Conservation (phyloP, 1,140 invertebrate species). For the Drosophila paulistorum region DNA sequence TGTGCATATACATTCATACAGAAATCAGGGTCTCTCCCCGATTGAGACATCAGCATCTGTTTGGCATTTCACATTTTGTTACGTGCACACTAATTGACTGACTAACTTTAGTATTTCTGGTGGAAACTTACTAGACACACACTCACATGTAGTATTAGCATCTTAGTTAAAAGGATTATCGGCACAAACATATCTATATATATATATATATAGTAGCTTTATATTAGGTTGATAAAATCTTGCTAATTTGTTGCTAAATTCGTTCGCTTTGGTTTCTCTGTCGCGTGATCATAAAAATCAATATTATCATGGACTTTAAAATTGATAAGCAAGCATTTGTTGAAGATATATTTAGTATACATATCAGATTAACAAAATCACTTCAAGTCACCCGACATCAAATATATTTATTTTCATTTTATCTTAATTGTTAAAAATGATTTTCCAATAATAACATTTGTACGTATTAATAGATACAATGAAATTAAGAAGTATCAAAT, state of each 20-base stretch:
- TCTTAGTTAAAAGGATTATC: conserved; percentile 25
- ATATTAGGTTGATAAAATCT: conserved; percentile 37
- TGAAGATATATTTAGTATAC: conserved; percentile 5
- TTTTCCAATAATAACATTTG: too few relatives aligned
- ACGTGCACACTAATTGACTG: conserved; percentile 50
- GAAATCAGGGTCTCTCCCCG: neutral
- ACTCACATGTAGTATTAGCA: conserved; percentile 21
- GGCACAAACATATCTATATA: too few relatives aligned
- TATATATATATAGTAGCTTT: neutral
- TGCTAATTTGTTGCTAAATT: conserved; percentile 55
- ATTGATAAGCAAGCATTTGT: conserved; percentile 1
- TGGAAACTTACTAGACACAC: conserved; percentile 56
- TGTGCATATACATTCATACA: neutral
- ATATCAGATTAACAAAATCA: neutral
- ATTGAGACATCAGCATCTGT: conserved; percentile 33
- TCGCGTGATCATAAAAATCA: conserved; percentile 43
- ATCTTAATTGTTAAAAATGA: too few relatives aligned
- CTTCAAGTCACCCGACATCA: neutral
- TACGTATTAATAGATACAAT: too few relatives aligned
- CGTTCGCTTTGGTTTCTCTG: conserved; percentile 39
- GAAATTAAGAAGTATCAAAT: too few relatives aligned
- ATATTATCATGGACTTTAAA: conserved; percentile 27
- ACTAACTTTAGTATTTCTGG: conserved; percentile 38
- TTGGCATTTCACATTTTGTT: conserved; percentile 46
- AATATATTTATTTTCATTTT: too few relatives aligned